Evolutionary conservation across 2,888 invertebrate species (phyloP).

Genomic region (Chalcis sispes): DNA sequence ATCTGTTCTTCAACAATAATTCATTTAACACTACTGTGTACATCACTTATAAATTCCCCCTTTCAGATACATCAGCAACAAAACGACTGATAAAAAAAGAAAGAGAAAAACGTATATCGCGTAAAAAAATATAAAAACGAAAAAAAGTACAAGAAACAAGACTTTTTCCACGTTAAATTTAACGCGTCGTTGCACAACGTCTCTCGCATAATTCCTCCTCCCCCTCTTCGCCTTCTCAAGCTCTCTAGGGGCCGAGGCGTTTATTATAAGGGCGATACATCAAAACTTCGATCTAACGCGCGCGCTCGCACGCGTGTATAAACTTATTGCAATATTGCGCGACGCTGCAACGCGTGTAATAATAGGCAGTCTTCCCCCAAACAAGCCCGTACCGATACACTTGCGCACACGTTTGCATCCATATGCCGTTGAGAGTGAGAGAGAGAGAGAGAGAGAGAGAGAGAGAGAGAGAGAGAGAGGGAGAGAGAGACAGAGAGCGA

Average conservation of each 20-base stretch:
- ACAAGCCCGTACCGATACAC: neutral
- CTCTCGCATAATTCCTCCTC: neutral
- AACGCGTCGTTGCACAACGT: slow-evolving; percentile 42
- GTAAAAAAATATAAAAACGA: too few relatives aligned
- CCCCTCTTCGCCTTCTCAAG: neutral
- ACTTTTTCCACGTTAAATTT: slow-evolving; percentile 21
- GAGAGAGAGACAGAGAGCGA: too few relatives aligned
- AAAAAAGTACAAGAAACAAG: neutral
- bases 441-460: too few relatives aligned
- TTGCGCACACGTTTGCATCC: slow-evolving; percentile 2
- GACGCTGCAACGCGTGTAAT: neutral
- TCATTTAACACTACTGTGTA: too few relatives aligned
- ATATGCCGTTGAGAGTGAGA: neutral
- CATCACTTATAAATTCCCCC: too few relatives aligned
- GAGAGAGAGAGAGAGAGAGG: too few relatives aligned
- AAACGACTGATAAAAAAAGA: too few relatives aligned
- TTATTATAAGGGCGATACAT: slow-evolving; percentile 33
- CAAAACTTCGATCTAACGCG: slow-evolving; percentile 24
- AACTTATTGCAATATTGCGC: slow-evolving; percentile 28
- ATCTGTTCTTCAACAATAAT: too few relatives aligned
- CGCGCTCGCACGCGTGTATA: slow-evolving; percentile 19
- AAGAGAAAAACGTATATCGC: too few relatives aligned
- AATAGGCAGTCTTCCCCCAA: slow-evolving; percentile 2
- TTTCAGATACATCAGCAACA: too few relatives aligned
- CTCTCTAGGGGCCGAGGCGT: too few relatives aligned